Percentiles rank a stretch among this genome's conserved stretches.
phyloP scores from a whole-genome alignment of 1,140 invertebrate genomes.

The Drosophila obscura region DNA sequence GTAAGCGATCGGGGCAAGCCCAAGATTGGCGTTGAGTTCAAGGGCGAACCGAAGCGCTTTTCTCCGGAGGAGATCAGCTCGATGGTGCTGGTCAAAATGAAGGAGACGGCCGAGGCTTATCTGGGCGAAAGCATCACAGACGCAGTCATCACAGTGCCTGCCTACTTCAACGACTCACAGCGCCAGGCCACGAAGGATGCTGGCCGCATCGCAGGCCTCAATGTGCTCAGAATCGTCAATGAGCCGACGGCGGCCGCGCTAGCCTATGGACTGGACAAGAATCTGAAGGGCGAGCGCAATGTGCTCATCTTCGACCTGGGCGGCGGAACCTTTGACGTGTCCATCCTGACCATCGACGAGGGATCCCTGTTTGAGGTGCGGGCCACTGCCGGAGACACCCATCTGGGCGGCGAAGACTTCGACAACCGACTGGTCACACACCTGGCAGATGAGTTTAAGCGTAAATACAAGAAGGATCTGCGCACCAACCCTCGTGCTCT shows the following conservation, averaged over 20 bases:
- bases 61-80: conserved; percentile 91
- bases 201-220: conserved; percentile 88
- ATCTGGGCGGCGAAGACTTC: conserved; percentile 90
- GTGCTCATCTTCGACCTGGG: conserved; percentile 90
- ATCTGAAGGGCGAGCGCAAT: conserved; percentile 90
- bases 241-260: conserved; percentile 90
- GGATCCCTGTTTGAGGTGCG: conserved; percentile 92
- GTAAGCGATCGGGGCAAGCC: conserved; percentile 87
- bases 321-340: conserved; percentile 93
- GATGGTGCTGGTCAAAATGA: conserved; percentile 92
- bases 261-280: conserved; percentile 91
- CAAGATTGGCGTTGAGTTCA: conserved; percentile 90
- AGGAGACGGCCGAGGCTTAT: conserved; percentile 92
- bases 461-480: conserved; percentile 93
- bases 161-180: conserved; percentile 88
- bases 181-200: conserved; percentile 88
- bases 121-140: conserved; percentile 88
- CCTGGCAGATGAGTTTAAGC: conserved; percentile 90
- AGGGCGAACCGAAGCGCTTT: conserved; percentile 90
- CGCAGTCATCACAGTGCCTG: conserved; percentile 87
- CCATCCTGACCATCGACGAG: conserved; percentile 93
- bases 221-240: conserved; percentile 89
- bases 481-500: conserved; percentile 90
- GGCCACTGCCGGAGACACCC: conserved; percentile 91
- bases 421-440: conserved; percentile 93